Percentiles rank a stretch among this genome's conserved stretches.
phyloP scores from a whole-genome alignment of 2,888 invertebrate genomes.

The Tachina grossa region DNA sequence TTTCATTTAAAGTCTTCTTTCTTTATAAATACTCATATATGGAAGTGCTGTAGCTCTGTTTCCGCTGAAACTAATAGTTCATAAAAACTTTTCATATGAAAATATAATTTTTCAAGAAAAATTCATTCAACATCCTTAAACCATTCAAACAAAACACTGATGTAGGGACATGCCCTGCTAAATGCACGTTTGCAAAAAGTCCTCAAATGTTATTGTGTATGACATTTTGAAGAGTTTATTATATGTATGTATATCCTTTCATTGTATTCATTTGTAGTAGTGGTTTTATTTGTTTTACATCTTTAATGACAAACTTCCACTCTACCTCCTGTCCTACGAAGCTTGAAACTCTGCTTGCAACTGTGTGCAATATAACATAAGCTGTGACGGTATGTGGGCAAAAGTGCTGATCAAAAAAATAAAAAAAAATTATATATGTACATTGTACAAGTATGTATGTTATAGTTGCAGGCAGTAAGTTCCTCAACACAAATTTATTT shows the following conservation, averaged over 20 bases:
- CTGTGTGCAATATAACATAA: not conserved
- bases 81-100: too few species aligned
- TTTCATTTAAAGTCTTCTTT: too few species aligned
- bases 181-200: constrained; percentile 10
- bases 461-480: constrained; percentile 49
- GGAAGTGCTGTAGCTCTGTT: too few species aligned
- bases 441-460: too few species aligned
- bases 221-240: constrained; percentile 54
- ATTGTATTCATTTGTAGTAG: constrained; percentile 25
- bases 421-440: too few species aligned
- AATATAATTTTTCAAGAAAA: not conserved
- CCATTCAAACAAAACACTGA: not conserved
- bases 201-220: constrained; percentile 51
- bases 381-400: not conserved
- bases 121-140: not conserved
- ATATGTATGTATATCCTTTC: not conserved
- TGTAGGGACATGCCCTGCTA: not conserved
- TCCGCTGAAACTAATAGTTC: too few species aligned
- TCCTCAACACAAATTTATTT: constrained; percentile 55
- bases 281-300: constrained; percentile 28
- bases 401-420: constrained; percentile 17
- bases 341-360: not conserved
- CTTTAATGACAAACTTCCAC: constrained; percentile 38
- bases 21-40: too few species aligned
- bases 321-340: not conserved